Evolutionary conservation across 92 coral and sea anemone species (phyloP).

Genomic region (Siderastrea radians): DNA sequence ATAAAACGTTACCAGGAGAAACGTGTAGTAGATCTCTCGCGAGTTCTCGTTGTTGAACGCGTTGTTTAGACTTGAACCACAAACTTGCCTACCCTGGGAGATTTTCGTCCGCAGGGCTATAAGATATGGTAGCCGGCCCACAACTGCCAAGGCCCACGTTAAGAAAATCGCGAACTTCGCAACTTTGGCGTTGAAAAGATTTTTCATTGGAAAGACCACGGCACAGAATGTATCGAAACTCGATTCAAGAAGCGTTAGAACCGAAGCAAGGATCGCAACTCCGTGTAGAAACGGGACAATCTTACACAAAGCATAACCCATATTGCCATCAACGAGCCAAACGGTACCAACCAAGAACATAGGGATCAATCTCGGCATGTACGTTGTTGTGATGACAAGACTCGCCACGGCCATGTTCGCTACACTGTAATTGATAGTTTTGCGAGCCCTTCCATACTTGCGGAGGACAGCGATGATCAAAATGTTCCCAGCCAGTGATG

Average conservation of each 20-base stretch:
- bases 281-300: slow-evolving; percentile 53
- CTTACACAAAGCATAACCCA: slow-evolving; percentile 55
- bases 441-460: slow-evolving; percentile 16
- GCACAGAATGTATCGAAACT: slow-evolving; percentile 63
- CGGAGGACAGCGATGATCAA: background rate
- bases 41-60: slow-evolving; percentile 32
- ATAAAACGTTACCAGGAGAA: slow-evolving; percentile 30
- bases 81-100: slow-evolving; percentile 2
- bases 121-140: slow-evolving; percentile 47
- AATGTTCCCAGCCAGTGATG: slow-evolving; percentile 9
- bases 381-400: slow-evolving; percentile 54
- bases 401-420: slow-evolving; percentile 61
- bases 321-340: slow-evolving; percentile 55
- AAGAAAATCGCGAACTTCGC: slow-evolving; percentile 27
- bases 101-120: slow-evolving; percentile 13
- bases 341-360: slow-evolving; percentile 37
- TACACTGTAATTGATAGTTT: slow-evolving; percentile 12
- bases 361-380: slow-evolving; percentile 67
- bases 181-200: slow-evolving; percentile 16
- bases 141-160: slow-evolving; percentile 39
- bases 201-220: slow-evolving; percentile 54
- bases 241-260: slow-evolving; percentile 40
- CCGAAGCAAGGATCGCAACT: slow-evolving; percentile 46
- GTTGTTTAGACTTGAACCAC: slow-evolving; percentile 16
- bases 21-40: slow-evolving; percentile 30